Evolutionary conservation across 2,797 vertebrate genomes (phyloP), one percentile per base, ranked within the genome.

Genomic region (Danionella dracula): DNA sequence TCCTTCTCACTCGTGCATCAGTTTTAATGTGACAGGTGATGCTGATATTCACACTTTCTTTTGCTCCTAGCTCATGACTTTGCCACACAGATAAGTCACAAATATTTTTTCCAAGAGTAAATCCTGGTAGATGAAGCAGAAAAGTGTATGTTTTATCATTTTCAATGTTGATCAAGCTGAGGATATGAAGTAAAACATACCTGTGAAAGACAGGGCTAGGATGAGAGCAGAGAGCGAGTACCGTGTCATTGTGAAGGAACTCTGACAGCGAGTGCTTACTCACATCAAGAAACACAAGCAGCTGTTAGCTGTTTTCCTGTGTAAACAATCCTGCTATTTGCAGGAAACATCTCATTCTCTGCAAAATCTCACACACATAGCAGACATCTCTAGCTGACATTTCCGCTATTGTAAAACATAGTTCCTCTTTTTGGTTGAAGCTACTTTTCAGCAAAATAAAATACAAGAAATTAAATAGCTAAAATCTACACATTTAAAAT

Each of bases 11-110:
- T 2, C 0, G 0, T 17, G 8, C 2, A 9, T 23, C 0, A n/a
- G 31, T 1, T 37, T 58, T 40, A 38, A 75, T 51, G 2, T 62
- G 32, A 17, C 77, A 79, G 37, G 1, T 66, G 23, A 79, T 56
- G 35, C 0, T 21, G 1, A 60, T 72, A 9, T 16, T 17, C 11
- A 29, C 8, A 4, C 72, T 66, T 27, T 42, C 1, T 40, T 2
- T 38, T 7, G 10, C 5, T 1, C 21, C 13, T 9, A 73, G 20
- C 1, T 12, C 7, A 10, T 72, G 69, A 1, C 13, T 65, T 53
- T 78, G 74, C 32, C 35, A 40, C 13, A 78, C 61, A 9, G 5
- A 59, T 9, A 57, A 4, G 0, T 9, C 9, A 20, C 8, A 12
- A 4, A 19, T 1, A 4, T 20, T 13, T 20, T 13, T 1, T 66